Base-by-base conservation (phyloP, 2,113 vertebrate species). In the Ranitomeya imitator region DNA sequence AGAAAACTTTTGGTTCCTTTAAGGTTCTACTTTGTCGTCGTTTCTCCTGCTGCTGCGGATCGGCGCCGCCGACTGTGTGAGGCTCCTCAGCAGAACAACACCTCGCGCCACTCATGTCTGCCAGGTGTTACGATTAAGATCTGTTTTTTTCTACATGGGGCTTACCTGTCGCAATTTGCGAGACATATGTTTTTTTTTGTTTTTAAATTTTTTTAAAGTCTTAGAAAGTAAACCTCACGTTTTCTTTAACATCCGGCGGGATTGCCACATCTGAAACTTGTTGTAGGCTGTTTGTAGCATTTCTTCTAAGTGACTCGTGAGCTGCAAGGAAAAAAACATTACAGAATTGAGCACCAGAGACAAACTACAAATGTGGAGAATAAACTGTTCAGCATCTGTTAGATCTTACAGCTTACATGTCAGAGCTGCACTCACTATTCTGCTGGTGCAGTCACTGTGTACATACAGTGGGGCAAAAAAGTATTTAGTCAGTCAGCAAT, bases 241-340 rank as follows among this genome's bases (percentile, higher is more conserved):
- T 94, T 99, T 99, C 90, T 97, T 98, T 94, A 97, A 93, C 96
- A 99, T 96, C 86, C 98, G 96, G 13, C 97, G 96, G 8, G 97
- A 99, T 93, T 99, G 98, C 98, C 98, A 99, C 0, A 95, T 93
- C 65, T 99, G 97, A 90, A 98, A 98, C 94, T 99, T 99, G 93
- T 94, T 97, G 93, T 99, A 99, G 79, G 98, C 97, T 0, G 95
- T 95, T 94, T 99, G 97, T 61, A 99, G 90, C 98, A 99, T 99
- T 92, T 99, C 97, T 93, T 99, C 98, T 95, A 99, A 95, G 93
- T 99, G 98, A 89, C 95, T 96, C 54, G 97, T 92, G 91, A 99
- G 92, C 98, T 99, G 95, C 57, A 92, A 0, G 61, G 37, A 81
- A 18, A 77, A 21, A 69, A 86, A 23, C 1, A 31, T 67, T 10